A percentile compares a stretch with the other conserved stretches of the same genome.
phyloP scores from a whole-genome alignment of 2,797 vertebrate genomes.

The Gymnodraco acuticeps region DNA sequence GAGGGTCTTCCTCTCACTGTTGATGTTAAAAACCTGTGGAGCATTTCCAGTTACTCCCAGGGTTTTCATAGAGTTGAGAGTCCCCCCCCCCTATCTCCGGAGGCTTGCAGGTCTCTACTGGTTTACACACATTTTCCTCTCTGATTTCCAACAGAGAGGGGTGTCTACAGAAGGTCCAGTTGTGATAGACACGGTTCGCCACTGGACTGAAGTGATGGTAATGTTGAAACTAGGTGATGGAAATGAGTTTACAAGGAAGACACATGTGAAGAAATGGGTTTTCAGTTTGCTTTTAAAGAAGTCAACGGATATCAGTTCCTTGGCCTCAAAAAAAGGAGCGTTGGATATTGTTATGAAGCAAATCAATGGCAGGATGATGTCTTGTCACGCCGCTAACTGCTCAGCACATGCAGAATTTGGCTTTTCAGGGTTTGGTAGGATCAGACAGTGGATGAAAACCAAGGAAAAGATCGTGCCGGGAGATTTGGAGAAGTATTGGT shows the following conservation, averaged over 20 bases:
- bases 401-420: neutral
- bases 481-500: neutral
- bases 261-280: no score
- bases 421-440: neutral
- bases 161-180: no score
- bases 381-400: neutral
- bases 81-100: neutral
- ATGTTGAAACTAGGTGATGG: no score
- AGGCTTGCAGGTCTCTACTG: conserved; percentile 34
- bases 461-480: neutral
- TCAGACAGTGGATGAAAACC: conserved; percentile 6
- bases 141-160: no score
- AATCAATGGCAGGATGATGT: neutral
- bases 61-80: conserved; percentile 11
- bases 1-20: neutral
- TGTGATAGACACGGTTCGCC: no score
- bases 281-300: no score
- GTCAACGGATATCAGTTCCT: neutral
- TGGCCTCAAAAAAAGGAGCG: conserved; percentile 1
- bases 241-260: no score
- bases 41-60: conserved; percentile 42
- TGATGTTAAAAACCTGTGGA: conserved; percentile 20
- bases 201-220: no score
- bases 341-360: neutral
- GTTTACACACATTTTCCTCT: conserved; percentile 37